Evolutionary conservation across 2,888 invertebrate species (phyloP).

Genomic region (Linhomoeus sp.): DNA sequence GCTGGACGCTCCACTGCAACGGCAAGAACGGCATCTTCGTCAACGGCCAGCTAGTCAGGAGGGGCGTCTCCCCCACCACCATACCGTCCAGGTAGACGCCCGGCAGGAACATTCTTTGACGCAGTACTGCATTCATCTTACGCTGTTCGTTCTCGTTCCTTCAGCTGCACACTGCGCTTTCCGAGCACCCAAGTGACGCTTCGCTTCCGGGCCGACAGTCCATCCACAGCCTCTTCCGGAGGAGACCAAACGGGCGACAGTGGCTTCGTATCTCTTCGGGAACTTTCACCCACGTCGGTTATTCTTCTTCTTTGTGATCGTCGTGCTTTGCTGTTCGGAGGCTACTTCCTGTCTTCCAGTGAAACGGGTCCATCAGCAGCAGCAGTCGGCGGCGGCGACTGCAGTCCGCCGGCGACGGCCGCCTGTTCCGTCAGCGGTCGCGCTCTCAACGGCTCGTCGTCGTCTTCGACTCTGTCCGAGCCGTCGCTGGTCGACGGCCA

Average conservation of each 20-base stretch:
- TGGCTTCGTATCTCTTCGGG: not conserved
- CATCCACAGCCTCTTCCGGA: no score
- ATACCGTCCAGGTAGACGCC: not conserved
- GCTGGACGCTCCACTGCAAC: conserved; percentile 4
- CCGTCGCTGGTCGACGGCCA: no score
- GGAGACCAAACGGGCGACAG: not conserved
- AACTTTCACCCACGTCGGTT: no score
- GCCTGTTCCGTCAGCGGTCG: no score
- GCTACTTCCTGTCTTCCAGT: no score
- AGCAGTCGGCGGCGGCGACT: no score
- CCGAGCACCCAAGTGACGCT: conserved; percentile 2
- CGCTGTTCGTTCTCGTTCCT: not conserved
- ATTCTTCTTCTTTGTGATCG: no score
- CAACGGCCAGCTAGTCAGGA: not conserved
- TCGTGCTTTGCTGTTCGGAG: no score
- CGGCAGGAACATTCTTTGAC: not conserved
- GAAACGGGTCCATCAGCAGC: no score
- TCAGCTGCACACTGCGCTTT: conserved; percentile 3
- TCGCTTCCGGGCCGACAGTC: conserved; percentile 1
- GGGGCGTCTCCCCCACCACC: not conserved
- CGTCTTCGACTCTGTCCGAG: no score
- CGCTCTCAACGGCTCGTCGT: no score
- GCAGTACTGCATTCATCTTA: not conserved
- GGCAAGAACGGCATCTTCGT: conserved; percentile 7
- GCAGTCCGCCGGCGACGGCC: no score